Base-by-base conservation (phyloP, 2,888 invertebrate species). In the Steinernema carpocapsae region DNA sequence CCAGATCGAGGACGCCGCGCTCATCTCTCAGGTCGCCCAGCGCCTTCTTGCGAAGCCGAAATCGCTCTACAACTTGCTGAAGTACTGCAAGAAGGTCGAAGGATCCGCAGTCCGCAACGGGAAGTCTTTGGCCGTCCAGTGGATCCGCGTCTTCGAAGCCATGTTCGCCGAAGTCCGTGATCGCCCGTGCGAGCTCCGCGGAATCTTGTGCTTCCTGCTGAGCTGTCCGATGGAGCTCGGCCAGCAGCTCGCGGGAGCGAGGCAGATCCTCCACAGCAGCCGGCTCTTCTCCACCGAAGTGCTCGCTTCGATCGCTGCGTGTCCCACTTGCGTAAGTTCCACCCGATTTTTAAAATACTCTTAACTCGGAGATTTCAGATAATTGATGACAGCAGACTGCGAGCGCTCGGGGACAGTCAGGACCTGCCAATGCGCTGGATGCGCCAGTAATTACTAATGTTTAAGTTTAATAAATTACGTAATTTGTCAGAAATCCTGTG, bases 211-310 rank as follows among this genome's bases (percentile, higher is more conserved):
- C 26, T 56, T 56, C 56, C 56, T 56, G 22, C 56, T 56, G 19
- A 56, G 56, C 56, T 56, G 56, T 56, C 56, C 56, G 22, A 22
- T 24, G 26, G 56, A 56, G 22, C 26, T 56, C 26, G 56, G 56
- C 1, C 26, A 19, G 26, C 19, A 17, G 19, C 4, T 22, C 22
- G 26, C 24, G 4, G 22, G 14, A 6, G 24, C 22, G 22, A 17
- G 48, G n/a, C 48, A 4, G 48, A 24, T 14, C 22, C 26, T 56
- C 2, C 12, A 4, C 4, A 4, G 4, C 19, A 17, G 22, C 19
- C 56, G 22, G 24, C 22, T 56, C 26, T 22, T 24, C 24, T 19
- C 56, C 22, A 56, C 56, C 4, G 56, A 56, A 22, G 24, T 56
- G 3, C 24, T 56, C 3, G 22, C 56, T 24, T 56, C 26, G 24